Evolutionary conservation across 37 sponge, comb jelly and placozoan genomes (phyloP).

Genomic region (Beroe forskalii): DNA sequence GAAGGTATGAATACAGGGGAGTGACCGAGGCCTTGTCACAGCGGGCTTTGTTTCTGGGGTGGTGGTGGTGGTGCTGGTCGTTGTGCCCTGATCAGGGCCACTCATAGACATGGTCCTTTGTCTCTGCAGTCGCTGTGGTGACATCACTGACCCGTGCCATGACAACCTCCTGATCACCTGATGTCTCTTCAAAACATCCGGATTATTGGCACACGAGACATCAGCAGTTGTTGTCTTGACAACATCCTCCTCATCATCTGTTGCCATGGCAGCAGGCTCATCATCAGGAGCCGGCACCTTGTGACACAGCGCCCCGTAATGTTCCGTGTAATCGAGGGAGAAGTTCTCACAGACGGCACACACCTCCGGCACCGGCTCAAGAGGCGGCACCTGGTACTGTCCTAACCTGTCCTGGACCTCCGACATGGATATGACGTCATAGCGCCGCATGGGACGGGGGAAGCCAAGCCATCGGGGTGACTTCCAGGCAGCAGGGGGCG

Average conservation of each 20-base stretch:
- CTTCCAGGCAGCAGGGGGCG: too few relatives aligned
- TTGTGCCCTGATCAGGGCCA: not conserved
- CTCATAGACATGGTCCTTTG: not conserved
- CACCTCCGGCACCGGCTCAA: constrained; percentile 36
- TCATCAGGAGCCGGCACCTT: not conserved
- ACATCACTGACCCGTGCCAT: constrained; percentile 1
- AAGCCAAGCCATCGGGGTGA: too few relatives aligned
- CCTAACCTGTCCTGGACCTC: not conserved
- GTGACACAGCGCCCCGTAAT: not conserved
- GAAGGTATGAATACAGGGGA: not conserved
- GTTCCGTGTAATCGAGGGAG: not conserved
- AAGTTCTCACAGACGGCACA: not conserved
- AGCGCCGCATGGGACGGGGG: too few relatives aligned
- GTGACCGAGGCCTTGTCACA: not conserved
- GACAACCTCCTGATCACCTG: not conserved
- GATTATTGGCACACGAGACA: not conserved
- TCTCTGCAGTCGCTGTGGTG: not conserved
- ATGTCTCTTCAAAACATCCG: not conserved
- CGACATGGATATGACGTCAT: not conserved
- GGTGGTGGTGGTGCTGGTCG: not conserved
- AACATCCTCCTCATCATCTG: not conserved
- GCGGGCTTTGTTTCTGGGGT: too few relatives aligned
- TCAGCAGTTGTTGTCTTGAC: not conserved
- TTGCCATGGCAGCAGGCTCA: not conserved
- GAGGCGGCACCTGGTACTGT: not conserved